These are phyloP conservation scores for Catocala sponsa DNA, from an alignment of 2,888 invertebrate species.

Conservation along the genomic window DNA sequence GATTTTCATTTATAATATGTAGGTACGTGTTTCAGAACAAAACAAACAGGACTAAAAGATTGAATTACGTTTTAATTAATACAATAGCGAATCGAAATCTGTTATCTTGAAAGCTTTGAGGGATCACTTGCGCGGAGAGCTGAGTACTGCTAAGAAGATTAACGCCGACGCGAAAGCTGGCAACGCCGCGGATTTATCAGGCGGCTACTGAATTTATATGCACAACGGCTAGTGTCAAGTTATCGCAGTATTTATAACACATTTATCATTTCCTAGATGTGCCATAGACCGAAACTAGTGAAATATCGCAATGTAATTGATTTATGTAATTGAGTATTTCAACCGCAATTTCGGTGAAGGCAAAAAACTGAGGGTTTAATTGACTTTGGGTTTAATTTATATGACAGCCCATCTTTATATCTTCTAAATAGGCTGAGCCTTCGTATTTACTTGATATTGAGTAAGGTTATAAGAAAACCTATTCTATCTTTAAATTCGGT, in stretches of 20 bases:
- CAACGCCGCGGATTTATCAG: conserved; percentile 55
- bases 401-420: no score
- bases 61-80: conserved; percentile 26
- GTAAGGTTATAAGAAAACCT: no score
- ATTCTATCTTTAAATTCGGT: no score
- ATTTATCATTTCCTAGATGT: conserved; percentile 26
- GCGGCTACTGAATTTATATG: conserved; percentile 55
- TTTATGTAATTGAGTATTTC: conserved; percentile 7
- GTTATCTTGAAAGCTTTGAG: conserved; percentile 51
- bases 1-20: conserved; percentile 3
- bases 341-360: not conserved
- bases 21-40: conserved; percentile 2
- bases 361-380: no score
- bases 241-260: conserved; percentile 21
- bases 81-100: conserved; percentile 41
- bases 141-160: conserved; percentile 59
- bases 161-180: conserved; percentile 43
- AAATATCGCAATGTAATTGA: conserved; percentile 18
- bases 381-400: no score
- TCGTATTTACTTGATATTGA: no score
- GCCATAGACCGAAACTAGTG: conserved; percentile 24
- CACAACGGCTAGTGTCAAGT: conserved; percentile 26
- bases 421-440: no score
- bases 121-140: conserved; percentile 44
- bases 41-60: conserved; percentile 10